Conservation (phyloP, 1,140 invertebrate species). For the Drusus annulatus region DNA sequence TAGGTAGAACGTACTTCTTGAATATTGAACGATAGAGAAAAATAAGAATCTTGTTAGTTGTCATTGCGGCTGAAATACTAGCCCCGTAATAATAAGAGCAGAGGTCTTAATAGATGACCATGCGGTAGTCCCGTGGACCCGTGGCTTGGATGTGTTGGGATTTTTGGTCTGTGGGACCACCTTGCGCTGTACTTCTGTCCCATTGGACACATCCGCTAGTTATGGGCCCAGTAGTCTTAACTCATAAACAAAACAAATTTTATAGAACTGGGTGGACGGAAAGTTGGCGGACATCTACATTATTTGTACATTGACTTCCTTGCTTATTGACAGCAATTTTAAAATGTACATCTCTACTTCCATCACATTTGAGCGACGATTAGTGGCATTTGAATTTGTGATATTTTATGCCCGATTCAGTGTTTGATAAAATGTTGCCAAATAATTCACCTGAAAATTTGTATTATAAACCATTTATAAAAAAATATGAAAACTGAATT, state of each 20-base stretch:
- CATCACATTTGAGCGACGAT: too few relatives aligned
- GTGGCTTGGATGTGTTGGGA: not conserved
- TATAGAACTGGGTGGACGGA: not conserved
- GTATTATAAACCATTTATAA: too few relatives aligned
- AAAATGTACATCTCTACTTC: too few relatives aligned
- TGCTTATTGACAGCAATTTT: too few relatives aligned
- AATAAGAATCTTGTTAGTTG: conserved; percentile 18
- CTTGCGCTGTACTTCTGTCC: not conserved
- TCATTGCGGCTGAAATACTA: conserved; percentile 7
- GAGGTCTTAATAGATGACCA: conserved; percentile 6
- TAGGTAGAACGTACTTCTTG: not conserved
- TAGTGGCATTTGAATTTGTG: too few relatives aligned
- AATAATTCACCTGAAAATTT: too few relatives aligned
- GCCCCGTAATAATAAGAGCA: conserved; percentile 15
- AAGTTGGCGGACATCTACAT: not conserved
- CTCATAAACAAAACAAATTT: conserved; percentile 38
- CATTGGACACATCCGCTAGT: conserved; percentile 21
- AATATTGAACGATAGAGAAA: conserved; percentile 4
- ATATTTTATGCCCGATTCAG: too few relatives aligned
- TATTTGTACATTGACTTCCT: too few relatives aligned
- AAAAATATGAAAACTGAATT: too few relatives aligned
- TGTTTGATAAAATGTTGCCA: too few relatives aligned
- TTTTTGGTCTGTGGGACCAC: not conserved
- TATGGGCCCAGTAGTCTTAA: conserved; percentile 17
- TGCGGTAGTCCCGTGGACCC: not conserved